Base-by-base conservation (phyloP, 2,797 vertebrate species). In the Betta splendens region DNA sequence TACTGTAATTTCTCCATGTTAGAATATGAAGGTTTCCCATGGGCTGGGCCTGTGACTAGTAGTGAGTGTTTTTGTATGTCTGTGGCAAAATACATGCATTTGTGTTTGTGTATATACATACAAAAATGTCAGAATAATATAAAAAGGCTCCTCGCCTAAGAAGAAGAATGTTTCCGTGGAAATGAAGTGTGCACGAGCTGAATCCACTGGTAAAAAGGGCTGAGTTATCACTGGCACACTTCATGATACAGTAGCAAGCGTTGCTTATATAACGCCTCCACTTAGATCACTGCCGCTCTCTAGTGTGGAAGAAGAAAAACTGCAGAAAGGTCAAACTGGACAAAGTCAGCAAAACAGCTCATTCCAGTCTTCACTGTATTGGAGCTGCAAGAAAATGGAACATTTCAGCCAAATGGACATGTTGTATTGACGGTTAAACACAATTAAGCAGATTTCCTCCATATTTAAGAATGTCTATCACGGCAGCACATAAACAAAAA, bases 151-250 rank as follows among this genome's bases (percentile, higher is more conserved):
- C 46, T n/a, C n/a, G 66, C 51, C 58, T 52, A 44, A 33, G 80
- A 51, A 54, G 43, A 62, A 45, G 69, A 57, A 26, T 45, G 63
- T 33, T 74, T 69, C 47, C 68, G 72, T 80, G 64, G 54, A 82
- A 77, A 71, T 64, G 43, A 45, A 79, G 56, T 73, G 72, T 69
- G 66, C 75, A 80, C 74, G 75, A 79, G 65, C 48, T n/a, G 35
- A 81, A 83, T 80, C 74, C 72, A 82, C 69, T 76, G 66, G 69
- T 57, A 71, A 85, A 83, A 83, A 83, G 44, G 62, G 75, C 77
- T 80, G 70, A 84, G 77, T 83, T 88, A 86, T 82, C 85, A 79
- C 59, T 86, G 83, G 81, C 80, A 81, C 71, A 77, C 84, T 84
- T 81, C 71, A 74, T 83, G 87, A 83, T 79, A 83, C 64, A 80